Conservation (phyloP, 2,888 invertebrate species). For the Chrysodeixis includens region DNA sequence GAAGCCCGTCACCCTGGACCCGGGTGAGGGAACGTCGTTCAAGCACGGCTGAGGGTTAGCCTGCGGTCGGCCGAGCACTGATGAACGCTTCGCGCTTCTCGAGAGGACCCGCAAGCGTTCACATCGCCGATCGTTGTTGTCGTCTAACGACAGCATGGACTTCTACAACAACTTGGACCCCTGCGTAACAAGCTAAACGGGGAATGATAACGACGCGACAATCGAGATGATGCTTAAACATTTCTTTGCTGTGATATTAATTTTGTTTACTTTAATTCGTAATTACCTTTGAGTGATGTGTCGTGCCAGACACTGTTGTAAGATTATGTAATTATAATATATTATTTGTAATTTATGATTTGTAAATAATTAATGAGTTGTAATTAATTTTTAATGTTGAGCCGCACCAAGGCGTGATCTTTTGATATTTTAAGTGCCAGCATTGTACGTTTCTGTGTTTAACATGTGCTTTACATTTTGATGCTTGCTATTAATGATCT, state of each 20-base stretch:
- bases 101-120: slow-evolving; percentile 27
- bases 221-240: slow-evolving; percentile 67
- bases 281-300: slow-evolving; percentile 73
- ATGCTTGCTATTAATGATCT: slow-evolving; percentile 45
- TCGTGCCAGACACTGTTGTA: slow-evolving; percentile 72
- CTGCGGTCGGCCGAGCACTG: slow-evolving; percentile 44
- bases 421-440: slow-evolving; percentile 47
- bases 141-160: slow-evolving; percentile 50
- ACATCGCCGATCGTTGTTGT: slow-evolving; percentile 31
- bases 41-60: slow-evolving; percentile 68
- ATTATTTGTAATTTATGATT: slow-evolving; percentile 66
- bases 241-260: slow-evolving; percentile 87
- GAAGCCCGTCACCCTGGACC: slow-evolving; percentile 85
- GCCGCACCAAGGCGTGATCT: slow-evolving; percentile 49
- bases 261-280: slow-evolving; percentile 76
- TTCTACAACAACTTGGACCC: slow-evolving; percentile 64
- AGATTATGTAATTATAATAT: slow-evolving; percentile 75
- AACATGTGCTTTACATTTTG: slow-evolving; percentile 52
- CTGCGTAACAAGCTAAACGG: slow-evolving; percentile 57
- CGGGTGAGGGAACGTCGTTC: slow-evolving; percentile 82
- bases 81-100: slow-evolving; percentile 25
- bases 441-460: slow-evolving; percentile 40
- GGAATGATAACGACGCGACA: slow-evolving; percentile 44
- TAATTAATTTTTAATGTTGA: slow-evolving; percentile 63
- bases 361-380: slow-evolving; percentile 75